Base-by-base conservation (phyloP, 2,888 invertebrate genomes). In the Choristoneura rosaceana region DNA sequence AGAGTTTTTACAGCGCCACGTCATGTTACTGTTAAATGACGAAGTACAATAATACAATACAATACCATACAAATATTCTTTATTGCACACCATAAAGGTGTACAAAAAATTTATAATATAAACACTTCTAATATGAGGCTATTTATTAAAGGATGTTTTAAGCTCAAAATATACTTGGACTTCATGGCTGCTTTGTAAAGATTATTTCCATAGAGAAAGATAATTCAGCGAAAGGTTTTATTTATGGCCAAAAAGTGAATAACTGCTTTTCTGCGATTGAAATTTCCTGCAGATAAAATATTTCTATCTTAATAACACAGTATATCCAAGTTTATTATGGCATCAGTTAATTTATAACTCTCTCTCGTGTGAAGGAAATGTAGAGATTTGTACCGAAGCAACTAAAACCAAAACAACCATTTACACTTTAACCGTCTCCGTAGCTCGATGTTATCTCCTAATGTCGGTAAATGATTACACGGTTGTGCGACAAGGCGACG, bases 331-430 rank as follows among this genome's bases (percentile, higher is more conserved):
- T 67, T 67, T 67, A 71, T 62, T 55, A 71, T 62, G 62, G 47
- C 43, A 52, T 62, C 34, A 58, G 67, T 62, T 47, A 71, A 71
- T 71, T 66, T 66, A 71, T 61, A 52, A 61, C 34, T 38, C 25
- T 34, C 55, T 71, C 55, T 67, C 45, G 58, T 47, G 61, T 71
- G 38, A 25, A 58, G 68, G 62, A 58, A 59, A 33, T 41, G 41
- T 47, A 41, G 58, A 58, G 68, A 68, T 68, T 63, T 71, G 68
- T 58, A n/a, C 33, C 67, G 63, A 62, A 67, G 61, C 45, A 73
- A 68, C 68, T 71, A 50, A 68, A 71, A 68, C 71, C 68, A 64
- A 68, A 71, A 71, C 71, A 71, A 68, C 68, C 68, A 68, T 71
- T 68, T 73, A 73, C 71, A 68, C 68, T 68, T 68, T 68, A 73